phyloP scores from a whole-genome alignment of 2,888 invertebrate genomes.

The Drosophila paramelanica region DNA sequence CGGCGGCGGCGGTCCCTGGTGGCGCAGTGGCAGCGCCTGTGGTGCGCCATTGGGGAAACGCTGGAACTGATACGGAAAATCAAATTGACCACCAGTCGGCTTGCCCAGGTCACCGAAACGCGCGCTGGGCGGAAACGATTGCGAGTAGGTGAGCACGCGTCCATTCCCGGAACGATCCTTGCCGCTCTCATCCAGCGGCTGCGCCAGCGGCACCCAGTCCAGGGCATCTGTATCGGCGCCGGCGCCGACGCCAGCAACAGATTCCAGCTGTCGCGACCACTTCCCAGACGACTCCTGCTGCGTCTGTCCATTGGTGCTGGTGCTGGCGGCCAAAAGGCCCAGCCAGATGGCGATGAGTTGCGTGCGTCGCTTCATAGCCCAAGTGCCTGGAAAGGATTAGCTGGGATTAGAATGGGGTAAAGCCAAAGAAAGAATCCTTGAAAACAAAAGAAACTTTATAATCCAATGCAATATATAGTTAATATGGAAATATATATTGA shows the following conservation, averaged over 20 bases:
- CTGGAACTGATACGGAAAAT: constrained; percentile 83
- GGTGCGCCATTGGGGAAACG: constrained; percentile 69
- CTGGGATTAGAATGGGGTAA: too few species aligned
- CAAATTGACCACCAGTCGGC: constrained; percentile 66
- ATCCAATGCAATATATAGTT: too few species aligned
- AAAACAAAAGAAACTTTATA: too few species aligned
- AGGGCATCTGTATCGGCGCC: constrained; percentile 79
- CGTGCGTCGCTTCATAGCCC: constrained; percentile 77
- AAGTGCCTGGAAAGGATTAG: constrained; percentile 65
- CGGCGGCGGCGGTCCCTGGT: constrained; percentile 55
- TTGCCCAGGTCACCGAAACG: constrained; percentile 80
- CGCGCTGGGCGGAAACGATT: constrained; percentile 78
- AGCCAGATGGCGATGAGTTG: constrained; percentile 68
- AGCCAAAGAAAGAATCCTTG: too few species aligned
- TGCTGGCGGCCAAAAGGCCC: constrained; percentile 64
- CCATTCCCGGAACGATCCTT: constrained; percentile 83
- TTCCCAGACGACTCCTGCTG: constrained; percentile 72
- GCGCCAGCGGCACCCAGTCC: constrained; percentile 87
- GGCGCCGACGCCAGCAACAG: constrained; percentile 66
- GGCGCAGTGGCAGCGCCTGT: constrained; percentile 68
- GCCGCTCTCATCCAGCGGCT: constrained; percentile 78
- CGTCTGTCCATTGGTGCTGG: constrained; percentile 40
- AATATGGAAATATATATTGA: too few species aligned
- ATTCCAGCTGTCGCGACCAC: constrained; percentile 84
- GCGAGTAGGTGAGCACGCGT: constrained; percentile 84